Conservation (phyloP, 2,888 invertebrate genomes). For the Sipunculus nudus region DNA sequence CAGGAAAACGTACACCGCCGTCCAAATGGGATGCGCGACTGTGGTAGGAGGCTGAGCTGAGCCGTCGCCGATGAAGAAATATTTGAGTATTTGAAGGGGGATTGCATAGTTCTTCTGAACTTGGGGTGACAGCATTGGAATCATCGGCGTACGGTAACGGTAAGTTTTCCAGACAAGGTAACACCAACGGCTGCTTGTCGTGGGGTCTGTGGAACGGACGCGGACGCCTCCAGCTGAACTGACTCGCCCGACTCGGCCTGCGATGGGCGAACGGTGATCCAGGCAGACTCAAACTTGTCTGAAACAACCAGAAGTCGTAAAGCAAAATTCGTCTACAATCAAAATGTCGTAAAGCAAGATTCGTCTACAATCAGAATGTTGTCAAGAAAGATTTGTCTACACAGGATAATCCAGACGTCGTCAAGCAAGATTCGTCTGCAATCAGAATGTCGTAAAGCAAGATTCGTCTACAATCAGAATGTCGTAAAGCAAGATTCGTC, state of each 20-base stretch:
- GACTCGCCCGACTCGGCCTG: conserved; percentile 81
- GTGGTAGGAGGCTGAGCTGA: conserved; percentile 21
- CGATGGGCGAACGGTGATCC: conserved; percentile 95
- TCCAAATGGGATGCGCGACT: conserved; percentile 9
- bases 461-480: no score
- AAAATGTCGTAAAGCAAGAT: no score
- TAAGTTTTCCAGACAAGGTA: conserved; percentile 81
- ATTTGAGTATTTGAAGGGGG: conserved; percentile 69
- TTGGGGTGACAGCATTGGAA: conserved; percentile 95
- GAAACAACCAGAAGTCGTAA: conserved; percentile 51
- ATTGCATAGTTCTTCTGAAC: conserved; percentile 83
- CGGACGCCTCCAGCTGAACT: conserved; percentile 66
- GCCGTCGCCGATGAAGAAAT: conserved; percentile 67
- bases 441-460: no score
- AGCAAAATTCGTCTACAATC: no score
- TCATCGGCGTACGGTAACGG: conserved; percentile 94
- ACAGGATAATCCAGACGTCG: no score
- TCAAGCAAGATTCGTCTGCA: no score
- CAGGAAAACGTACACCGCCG: conserved; percentile 7
- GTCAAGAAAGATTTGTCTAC: no score
- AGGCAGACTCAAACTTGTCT: conserved; percentile 96
- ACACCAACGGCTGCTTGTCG: conserved; percentile 91
- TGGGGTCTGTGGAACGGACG: conserved; percentile 65
- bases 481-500: no score
- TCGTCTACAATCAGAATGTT: no score